Evolutionary conservation across 2,888 invertebrate genomes (phyloP).

Genomic region (Chalcosyrphus nemorum): DNA sequence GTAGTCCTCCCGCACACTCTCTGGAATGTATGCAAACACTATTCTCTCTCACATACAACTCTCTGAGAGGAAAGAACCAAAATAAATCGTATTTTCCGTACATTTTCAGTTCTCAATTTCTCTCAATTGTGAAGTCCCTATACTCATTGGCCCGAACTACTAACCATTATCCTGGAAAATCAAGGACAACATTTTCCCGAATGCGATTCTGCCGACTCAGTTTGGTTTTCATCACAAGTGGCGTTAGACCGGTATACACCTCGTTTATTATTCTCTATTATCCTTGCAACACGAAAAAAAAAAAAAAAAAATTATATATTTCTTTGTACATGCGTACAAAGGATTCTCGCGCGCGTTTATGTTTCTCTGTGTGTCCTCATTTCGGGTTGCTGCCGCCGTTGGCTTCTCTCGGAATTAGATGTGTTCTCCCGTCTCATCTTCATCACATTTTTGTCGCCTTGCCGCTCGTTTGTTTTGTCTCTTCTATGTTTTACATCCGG

Average conservation of each 20-base stretch:
- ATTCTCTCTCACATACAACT: not conserved
- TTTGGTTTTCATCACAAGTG: constrained; percentile 71
- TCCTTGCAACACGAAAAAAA: constrained; percentile 47
- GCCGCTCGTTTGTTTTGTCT: not conserved
- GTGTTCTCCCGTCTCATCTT: constrained; percentile 12
- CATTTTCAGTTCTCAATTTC: constrained; percentile 31
- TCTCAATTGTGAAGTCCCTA: not conserved
- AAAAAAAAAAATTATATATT: too few species aligned
- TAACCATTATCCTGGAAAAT: constrained; percentile 70
- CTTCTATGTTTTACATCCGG: constrained; percentile 46
- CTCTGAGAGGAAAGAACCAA: constrained; percentile 7
- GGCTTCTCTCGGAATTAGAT: constrained; percentile 31
- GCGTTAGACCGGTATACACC: constrained; percentile 69
- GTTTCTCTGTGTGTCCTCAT: constrained; percentile 13
- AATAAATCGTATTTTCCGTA: not conserved
- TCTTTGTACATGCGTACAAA: constrained; percentile 66
- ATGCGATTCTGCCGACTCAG: constrained; percentile 72
- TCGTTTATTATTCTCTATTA: constrained; percentile 69
- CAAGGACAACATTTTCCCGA: constrained; percentile 72
- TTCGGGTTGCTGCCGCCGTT: not conserved
- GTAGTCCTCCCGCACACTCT: constrained; percentile 25
- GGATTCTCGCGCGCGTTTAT: constrained; percentile 33
- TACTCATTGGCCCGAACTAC: constrained; percentile 18
- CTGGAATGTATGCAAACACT: constrained; percentile 13
- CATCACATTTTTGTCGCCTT: constrained; percentile 14